phyloP scores from a whole-genome alignment of 2,113 vertebrate species.

The Ptilorrhoa leucosticta region DNA sequence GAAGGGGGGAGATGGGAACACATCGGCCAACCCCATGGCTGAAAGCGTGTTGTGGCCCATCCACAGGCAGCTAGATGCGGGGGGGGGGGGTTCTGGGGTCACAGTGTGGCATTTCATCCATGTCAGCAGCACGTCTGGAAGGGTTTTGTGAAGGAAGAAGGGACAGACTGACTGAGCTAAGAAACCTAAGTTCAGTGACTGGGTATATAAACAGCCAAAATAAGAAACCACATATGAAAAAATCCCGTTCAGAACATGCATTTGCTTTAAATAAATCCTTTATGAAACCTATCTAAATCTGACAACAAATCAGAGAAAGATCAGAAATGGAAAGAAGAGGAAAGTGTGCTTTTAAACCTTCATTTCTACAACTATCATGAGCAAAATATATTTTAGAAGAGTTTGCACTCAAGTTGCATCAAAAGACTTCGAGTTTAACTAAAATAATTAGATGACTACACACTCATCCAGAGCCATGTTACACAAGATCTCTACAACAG shows the following conservation, averaged over 20 bases:
- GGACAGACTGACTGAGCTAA: neutral
- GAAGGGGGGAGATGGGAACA: neutral
- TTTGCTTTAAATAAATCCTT: neutral
- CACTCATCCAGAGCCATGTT: neutral
- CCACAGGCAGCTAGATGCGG: accelerated
- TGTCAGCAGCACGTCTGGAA: neutral
- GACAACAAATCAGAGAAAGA: neutral
- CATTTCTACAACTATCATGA: neutral
- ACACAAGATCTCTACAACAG: neutral
- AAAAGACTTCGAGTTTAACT: neutral
- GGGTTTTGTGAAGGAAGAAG: neutral
- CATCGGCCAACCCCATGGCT: neutral
- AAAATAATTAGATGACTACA: neutral
- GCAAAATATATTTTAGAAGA: neutral
- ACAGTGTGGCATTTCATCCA: neutral
- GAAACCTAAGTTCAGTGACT: neutral
- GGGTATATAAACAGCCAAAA: neutral
- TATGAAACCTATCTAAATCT: neutral
- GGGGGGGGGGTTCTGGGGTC: accelerated
- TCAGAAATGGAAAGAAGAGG: neutral
- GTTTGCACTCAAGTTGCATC: neutral
- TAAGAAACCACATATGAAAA: neutral
- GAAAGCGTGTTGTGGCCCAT: neutral
- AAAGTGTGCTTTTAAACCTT: neutral
- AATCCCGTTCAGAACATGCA: neutral